These are phyloP conservation scores for Micronisus gabar DNA, from an alignment of 2,113 vertebrate genomes.

Conservation along the genomic window DNA sequence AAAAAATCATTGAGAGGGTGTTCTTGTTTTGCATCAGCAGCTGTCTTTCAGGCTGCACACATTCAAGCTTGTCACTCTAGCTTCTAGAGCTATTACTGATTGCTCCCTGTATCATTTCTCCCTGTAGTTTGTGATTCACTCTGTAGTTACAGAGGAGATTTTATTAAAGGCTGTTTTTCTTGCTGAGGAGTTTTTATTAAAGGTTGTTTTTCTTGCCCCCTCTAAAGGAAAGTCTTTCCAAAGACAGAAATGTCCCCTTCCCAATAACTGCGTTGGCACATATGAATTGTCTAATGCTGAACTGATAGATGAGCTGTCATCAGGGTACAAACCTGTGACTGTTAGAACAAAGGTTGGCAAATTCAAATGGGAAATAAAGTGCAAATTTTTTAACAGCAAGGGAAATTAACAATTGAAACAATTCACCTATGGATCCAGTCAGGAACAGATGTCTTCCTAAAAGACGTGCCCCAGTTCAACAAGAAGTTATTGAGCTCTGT, in stretches of 20 bases:
- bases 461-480: background rate
- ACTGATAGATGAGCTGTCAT: background rate
- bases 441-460: background rate
- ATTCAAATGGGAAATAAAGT: conserved; percentile 19
- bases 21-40: background rate
- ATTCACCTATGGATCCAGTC: background rate
- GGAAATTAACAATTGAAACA: background rate
- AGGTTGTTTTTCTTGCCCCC: conserved; percentile 10
- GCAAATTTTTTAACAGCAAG: background rate
- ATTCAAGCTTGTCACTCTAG: background rate
- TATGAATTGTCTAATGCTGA: conserved; percentile 16
- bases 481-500: background rate
- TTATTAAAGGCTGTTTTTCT: conserved; percentile 39
- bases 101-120: background rate
- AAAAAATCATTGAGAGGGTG: background rate
- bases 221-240: background rate
- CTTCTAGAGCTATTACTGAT: background rate
- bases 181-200: conserved; percentile 27
- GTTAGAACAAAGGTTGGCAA: background rate
- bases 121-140: background rate
- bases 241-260: background rate
- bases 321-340: background rate
- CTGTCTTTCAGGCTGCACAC: background rate
- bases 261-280: background rate
- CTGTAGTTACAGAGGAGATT: conserved; percentile 24